These are phyloP conservation scores for Micromussa lordhowensis DNA, from an alignment of 92 coral and sea anemone species.

Conservation along the genomic window DNA sequence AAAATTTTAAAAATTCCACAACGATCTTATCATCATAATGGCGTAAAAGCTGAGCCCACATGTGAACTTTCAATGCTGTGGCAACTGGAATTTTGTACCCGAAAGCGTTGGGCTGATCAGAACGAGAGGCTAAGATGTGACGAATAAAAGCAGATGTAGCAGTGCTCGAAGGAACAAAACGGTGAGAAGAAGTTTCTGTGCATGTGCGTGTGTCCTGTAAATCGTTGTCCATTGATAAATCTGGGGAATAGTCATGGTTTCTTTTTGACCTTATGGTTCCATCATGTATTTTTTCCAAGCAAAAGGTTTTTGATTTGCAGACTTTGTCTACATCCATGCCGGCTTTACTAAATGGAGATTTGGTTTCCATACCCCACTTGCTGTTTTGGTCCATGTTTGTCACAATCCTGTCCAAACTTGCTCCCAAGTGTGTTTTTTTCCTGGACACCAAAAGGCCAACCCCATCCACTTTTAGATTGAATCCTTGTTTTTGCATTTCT, in stretches of 20 bases:
- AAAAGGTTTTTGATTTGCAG: conserved; percentile 3
- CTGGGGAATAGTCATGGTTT: conserved; percentile 14
- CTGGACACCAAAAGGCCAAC: conserved; percentile 50
- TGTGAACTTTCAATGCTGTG: too few relatives aligned
- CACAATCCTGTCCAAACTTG: conserved; percentile 49
- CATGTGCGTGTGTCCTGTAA: conserved; percentile 5
- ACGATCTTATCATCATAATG: too few relatives aligned
- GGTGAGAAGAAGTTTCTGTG: too few relatives aligned
- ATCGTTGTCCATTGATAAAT: neutral
- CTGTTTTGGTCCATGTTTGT: conserved; percentile 20
- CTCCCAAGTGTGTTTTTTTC: conserved; percentile 38
- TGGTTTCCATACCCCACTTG: conserved; percentile 56
- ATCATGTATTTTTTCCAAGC: conserved; percentile 16
- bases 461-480: conserved; percentile 30
- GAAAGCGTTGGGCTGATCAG: neutral
- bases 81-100: neutral
- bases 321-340: conserved; percentile 46
- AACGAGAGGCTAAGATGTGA: too few relatives aligned
- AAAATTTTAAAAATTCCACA: too few relatives aligned
- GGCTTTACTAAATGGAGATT: conserved; percentile 56
- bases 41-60: too few relatives aligned
- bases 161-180: too few relatives aligned
- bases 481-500: conserved; percentile 17
- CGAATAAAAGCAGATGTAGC: too few relatives aligned
- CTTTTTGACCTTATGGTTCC: conserved; percentile 37